A percentile compares a stretch with the other conserved stretches of the same genome.
These are phyloP conservation scores for Cephus pulcher DNA, from an alignment of 2,888 invertebrate species.

Conservation along the genomic window DNA sequence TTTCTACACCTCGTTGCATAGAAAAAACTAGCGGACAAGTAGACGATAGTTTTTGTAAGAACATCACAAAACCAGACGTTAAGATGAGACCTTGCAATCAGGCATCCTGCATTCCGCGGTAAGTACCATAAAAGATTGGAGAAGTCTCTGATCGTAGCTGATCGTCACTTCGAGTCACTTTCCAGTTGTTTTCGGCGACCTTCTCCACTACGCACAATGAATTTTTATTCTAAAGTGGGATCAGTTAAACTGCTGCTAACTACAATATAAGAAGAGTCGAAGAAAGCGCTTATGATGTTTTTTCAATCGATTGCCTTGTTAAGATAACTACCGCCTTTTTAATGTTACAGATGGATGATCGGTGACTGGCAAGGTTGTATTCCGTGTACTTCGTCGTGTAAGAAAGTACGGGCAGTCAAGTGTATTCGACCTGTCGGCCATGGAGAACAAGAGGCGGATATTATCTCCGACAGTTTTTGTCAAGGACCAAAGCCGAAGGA, in stretches of 20 bases:
- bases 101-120: constrained; percentile 63
- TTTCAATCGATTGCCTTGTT: too few relatives aligned
- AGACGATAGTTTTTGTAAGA: constrained; percentile 62
- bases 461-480: constrained; percentile 54
- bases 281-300: too few relatives aligned
- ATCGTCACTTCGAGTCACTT: too few relatives aligned
- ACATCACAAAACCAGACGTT: constrained; percentile 53
- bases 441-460: constrained; percentile 56
- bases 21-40: constrained; percentile 68
- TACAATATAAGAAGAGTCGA: too few relatives aligned
- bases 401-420: constrained; percentile 49
- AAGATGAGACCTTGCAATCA: constrained; percentile 66
- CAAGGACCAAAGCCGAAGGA: constrained; percentile 55
- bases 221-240: too few relatives aligned
- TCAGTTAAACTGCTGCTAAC: too few relatives aligned
- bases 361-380: constrained; percentile 60
- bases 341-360: constrained; percentile 56
- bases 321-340: not conserved
- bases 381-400: constrained; percentile 48
- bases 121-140: too few relatives aligned
- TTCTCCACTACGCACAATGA: too few relatives aligned
- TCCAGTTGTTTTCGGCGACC: too few relatives aligned
- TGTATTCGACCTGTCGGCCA: constrained; percentile 58
- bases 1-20: constrained; percentile 66
- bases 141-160: too few relatives aligned